Conservation (phyloP, 2,797 vertebrate species). For the Rousettus madagascariensis region DNA sequence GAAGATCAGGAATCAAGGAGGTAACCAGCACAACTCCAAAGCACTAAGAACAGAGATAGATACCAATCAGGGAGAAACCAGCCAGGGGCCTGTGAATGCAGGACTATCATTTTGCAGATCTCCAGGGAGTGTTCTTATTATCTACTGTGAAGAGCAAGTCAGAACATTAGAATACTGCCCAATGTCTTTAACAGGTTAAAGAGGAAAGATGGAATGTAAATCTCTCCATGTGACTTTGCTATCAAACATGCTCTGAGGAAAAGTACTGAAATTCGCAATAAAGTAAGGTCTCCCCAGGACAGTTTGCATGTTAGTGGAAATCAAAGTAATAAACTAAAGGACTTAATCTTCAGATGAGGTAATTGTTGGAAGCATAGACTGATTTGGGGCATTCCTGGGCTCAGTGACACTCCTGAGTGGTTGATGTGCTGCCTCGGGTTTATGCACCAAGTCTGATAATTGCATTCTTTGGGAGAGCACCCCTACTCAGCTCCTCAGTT, state of each 20-base stretch:
- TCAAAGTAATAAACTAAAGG: slow-evolving; percentile 17
- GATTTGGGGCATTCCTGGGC: neutral
- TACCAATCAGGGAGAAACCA: neutral
- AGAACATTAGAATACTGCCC: neutral
- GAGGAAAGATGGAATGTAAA: neutral
- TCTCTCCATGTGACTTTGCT: neutral
- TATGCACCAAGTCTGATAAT: neutral
- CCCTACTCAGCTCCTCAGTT: neutral
- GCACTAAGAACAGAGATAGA: neutral
- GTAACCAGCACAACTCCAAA: neutral
- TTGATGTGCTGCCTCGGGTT: neutral
- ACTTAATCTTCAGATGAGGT: neutral
- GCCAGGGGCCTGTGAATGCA: neutral
- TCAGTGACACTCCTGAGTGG: neutral
- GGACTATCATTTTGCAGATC: neutral
- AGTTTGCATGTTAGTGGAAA: neutral
- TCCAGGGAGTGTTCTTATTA: neutral
- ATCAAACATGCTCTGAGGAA: neutral
- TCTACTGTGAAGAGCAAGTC: neutral
- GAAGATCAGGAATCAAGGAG: neutral
- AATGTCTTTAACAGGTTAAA: slow-evolving; percentile 20
- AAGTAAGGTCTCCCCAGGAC: neutral
- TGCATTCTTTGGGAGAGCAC: neutral
- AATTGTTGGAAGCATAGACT: neutral
- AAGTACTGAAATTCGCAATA: neutral